A percentile compares a stretch with the other conserved stretches of the same genome.
phyloP scores from a whole-genome alignment of 1,140 invertebrate genomes.

The Yoshiicerus persimilis region DNA sequence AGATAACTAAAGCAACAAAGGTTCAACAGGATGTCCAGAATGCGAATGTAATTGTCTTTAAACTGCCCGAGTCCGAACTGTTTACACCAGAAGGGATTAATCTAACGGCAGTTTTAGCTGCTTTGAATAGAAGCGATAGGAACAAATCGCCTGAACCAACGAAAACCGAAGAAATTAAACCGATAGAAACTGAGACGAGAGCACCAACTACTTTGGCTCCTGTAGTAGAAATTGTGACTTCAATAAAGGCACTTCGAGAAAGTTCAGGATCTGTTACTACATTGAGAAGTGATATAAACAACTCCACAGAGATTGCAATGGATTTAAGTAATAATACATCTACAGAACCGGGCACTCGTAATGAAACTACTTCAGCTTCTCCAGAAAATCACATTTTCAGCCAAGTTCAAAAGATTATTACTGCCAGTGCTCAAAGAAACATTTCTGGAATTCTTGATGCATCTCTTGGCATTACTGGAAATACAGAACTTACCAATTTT shows the following conservation, averaged over 20 bases:
- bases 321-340: background rate
- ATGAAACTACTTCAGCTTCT: background rate
- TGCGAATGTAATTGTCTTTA: background rate
- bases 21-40: background rate
- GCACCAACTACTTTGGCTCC: background rate
- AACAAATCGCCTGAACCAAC: background rate
- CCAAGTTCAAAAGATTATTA: slow-evolving; percentile 1
- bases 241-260: background rate
- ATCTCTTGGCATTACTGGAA: background rate
- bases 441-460: background rate
- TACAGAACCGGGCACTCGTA: background rate
- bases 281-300: background rate
- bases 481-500: background rate
- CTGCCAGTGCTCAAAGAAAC: background rate
- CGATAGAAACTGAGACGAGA: background rate
- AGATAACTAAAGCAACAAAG: background rate
- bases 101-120: background rate
- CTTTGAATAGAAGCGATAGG: background rate
- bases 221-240: background rate
- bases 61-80: background rate
- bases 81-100: background rate
- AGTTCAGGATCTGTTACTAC: background rate
- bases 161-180: background rate
- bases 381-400: background rate
- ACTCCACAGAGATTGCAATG: background rate